Conservation (phyloP, 2,113 vertebrate species). For the Pangasianodon hypophthalmus region DNA sequence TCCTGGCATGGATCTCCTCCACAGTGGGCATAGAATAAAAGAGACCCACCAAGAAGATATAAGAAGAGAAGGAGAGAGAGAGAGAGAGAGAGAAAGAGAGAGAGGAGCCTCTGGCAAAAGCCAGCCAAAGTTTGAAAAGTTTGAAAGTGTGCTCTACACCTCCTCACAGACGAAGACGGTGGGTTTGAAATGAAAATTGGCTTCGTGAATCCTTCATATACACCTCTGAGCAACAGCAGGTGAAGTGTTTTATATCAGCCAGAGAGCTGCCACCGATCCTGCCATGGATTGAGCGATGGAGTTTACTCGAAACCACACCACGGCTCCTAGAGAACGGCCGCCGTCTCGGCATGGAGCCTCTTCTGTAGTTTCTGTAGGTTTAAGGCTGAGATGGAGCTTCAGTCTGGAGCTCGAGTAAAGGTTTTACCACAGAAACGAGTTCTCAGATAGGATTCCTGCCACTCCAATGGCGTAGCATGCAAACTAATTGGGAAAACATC, state of each 20-base stretch:
- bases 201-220: constrained; percentile 62
- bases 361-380: neutral
- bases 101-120: neutral
- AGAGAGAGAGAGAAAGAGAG: neutral
- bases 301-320: constrained; percentile 56
- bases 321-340: constrained; percentile 47
- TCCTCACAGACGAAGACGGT: constrained; percentile 59
- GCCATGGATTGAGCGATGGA: constrained; percentile 45
- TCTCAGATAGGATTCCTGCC: neutral
- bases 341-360: neutral
- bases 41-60: neutral
- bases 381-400: neutral
- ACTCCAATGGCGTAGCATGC: too few relatives aligned
- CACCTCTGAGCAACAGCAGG: constrained; percentile 68
- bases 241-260: constrained; percentile 54
- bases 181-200: constrained; percentile 63
- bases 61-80: neutral
- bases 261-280: constrained; percentile 45
- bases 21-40: neutral
- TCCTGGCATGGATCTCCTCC: neutral
- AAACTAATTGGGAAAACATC: neutral
- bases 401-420: neutral
- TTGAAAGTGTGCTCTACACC: constrained; percentile 64
- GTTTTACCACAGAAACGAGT: neutral
- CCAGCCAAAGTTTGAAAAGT: constrained; percentile 46